Evolutionary conservation across 2,113 vertebrate species (phyloP).

Genomic region (Trichomycterus rosablanca): DNA sequence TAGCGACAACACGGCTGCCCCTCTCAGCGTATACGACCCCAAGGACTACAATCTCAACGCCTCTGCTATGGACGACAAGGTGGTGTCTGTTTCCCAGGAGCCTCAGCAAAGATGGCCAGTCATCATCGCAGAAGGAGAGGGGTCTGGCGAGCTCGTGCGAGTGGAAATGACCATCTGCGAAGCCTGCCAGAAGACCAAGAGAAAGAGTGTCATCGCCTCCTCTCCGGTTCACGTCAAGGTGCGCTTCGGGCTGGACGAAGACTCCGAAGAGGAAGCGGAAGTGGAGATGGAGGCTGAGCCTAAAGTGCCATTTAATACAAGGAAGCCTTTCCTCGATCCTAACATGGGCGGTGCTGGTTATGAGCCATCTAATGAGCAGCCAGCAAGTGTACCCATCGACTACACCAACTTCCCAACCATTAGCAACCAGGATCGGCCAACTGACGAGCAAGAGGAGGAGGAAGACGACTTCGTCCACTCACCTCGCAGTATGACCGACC

Average conservation of each 20-base stretch:
- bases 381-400: constrained; percentile 72
- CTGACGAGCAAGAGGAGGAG: constrained; percentile 56
- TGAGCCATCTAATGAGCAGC: constrained; percentile 68
- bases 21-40: constrained; percentile 85
- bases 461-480: constrained; percentile 76
- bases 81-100: constrained; percentile 82
- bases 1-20: constrained; percentile 87
- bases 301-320: constrained; percentile 61
- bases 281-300: constrained; percentile 58
- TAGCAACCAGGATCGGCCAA: constrained; percentile 72
- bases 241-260: constrained; percentile 77
- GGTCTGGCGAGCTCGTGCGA: constrained; percentile 75
- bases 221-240: constrained; percentile 79
- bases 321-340: constrained; percentile 68
- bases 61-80: constrained; percentile 79
- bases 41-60: constrained; percentile 93
- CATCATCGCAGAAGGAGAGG: constrained; percentile 84
- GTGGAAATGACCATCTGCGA: constrained; percentile 89
- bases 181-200: constrained; percentile 94
- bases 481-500: constrained; percentile 86
- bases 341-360: constrained; percentile 56
- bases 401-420: constrained; percentile 81
- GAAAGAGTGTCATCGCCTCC: constrained; percentile 85
- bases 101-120: constrained; percentile 77
- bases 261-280: constrained; percentile 74